Evolutionary conservation across 1,140 invertebrate genomes (phyloP).

Genomic region (Sminthurinus signatus): DNA sequence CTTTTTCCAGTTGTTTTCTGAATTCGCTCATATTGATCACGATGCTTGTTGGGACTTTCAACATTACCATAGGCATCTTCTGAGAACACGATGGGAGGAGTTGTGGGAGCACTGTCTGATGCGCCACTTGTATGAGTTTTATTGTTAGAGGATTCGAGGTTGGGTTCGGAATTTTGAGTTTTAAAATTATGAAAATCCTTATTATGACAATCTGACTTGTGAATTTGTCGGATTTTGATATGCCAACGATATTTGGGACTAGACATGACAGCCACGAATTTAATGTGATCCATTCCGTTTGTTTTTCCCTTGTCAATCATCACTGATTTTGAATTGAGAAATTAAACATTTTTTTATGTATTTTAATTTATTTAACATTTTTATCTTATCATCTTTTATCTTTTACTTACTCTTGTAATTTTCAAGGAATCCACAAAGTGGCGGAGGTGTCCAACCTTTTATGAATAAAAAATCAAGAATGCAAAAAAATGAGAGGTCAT

Average conservation of each 20-base stretch:
- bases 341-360: too few species aligned
- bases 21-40: not conserved
- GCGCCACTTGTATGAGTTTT: not conserved
- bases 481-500: too few species aligned
- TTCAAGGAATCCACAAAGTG: too few species aligned
- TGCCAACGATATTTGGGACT: not conserved
- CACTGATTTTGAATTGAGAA: too few species aligned
- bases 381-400: too few species aligned
- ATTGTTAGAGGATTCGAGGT: not conserved
- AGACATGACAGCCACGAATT: not conserved
- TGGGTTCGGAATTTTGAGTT: not conserved
- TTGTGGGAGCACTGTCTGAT: not conserved
- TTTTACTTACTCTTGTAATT: too few species aligned
- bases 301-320: too few species aligned
- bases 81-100: not conserved
- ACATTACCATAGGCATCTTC: not conserved
- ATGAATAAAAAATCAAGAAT: too few species aligned
- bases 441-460: too few species aligned
- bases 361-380: too few species aligned
- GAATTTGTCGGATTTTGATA: not conserved
- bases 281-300: too few species aligned
- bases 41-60: not conserved
- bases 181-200: not conserved
- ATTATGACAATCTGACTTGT: too few species aligned
- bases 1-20: not conserved